These are phyloP conservation scores for Lottia scabra DNA, from an alignment of 2,888 invertebrate genomes.

Conservation along the genomic window DNA sequence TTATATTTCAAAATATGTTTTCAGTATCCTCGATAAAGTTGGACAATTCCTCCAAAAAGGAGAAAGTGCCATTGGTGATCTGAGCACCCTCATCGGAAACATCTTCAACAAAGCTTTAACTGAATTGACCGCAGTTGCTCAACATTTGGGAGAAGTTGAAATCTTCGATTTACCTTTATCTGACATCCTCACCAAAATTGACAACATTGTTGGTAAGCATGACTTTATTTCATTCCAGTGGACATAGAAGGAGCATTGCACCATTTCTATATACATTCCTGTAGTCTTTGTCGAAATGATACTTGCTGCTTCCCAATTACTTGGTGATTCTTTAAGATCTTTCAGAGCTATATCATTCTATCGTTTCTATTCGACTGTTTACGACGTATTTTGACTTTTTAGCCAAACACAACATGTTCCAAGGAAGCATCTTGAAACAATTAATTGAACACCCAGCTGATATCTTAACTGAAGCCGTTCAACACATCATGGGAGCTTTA, in stretches of 20 bases:
- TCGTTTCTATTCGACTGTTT: no score
- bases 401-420: slow-evolving; percentile 15
- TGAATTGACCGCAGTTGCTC: neutral
- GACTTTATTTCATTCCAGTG: no score
- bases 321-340: no score
- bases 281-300: no score
- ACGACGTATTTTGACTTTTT: neutral
- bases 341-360: no score
- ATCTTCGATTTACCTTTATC: neutral
- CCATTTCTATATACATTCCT: no score
- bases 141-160: neutral
- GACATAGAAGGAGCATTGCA: no score
- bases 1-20: no score
- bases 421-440: neutral
- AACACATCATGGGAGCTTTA: neutral
- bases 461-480: neutral
- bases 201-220: slow-evolving; percentile 12
- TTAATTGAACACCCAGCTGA: slow-evolving; percentile 9
- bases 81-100: slow-evolving; percentile 5
- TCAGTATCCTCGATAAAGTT: neutral
- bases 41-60: slow-evolving; percentile 5
- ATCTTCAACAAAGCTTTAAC: slow-evolving; percentile 13
- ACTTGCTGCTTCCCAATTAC: no score
- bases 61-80: neutral
- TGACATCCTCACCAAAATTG: slow-evolving; percentile 7